Evolutionary conservation across 2,113 vertebrate genomes (phyloP).

Genomic region (Eptatretus burgeri): DNA sequence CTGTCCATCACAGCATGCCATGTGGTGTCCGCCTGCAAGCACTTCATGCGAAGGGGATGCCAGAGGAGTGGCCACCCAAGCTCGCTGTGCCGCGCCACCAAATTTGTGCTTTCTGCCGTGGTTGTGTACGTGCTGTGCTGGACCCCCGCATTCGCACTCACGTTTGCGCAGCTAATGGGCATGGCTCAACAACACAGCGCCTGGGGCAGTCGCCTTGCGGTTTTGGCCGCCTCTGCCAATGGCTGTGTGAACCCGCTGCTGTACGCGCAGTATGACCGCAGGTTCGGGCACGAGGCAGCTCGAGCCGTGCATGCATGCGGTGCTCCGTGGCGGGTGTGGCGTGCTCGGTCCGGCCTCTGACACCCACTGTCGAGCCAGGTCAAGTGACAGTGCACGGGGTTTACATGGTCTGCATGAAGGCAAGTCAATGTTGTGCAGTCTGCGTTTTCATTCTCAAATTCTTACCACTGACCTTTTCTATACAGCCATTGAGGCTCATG

Average conservation of each 20-base stretch:
- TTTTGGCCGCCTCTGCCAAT: background rate
- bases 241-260: conserved; percentile 3
- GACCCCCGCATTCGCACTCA: background rate
- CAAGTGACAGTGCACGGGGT: too few relatives aligned
- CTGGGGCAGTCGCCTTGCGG: background rate
- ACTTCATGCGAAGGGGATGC: background rate
- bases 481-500: too few relatives aligned
- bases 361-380: too few relatives aligned
- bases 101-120: conserved; percentile 1
- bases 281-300: background rate
- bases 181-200: background rate
- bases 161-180: background rate
- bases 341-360: too few relatives aligned
- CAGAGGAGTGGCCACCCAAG: background rate
- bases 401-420: too few relatives aligned
- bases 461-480: too few relatives aligned
- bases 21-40: background rate
- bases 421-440: too few relatives aligned
- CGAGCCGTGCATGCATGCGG: conserved; percentile 2
- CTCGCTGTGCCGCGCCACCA: conserved; percentile 1
- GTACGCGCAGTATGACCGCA: conserved; percentile 3
- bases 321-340: background rate
- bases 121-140: background rate
- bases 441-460: too few relatives aligned
- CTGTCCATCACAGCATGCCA: background rate